These are phyloP conservation scores for Amphibalanus amphitrite DNA, from an alignment of 1,140 invertebrate genomes.

Conservation along the genomic window DNA sequence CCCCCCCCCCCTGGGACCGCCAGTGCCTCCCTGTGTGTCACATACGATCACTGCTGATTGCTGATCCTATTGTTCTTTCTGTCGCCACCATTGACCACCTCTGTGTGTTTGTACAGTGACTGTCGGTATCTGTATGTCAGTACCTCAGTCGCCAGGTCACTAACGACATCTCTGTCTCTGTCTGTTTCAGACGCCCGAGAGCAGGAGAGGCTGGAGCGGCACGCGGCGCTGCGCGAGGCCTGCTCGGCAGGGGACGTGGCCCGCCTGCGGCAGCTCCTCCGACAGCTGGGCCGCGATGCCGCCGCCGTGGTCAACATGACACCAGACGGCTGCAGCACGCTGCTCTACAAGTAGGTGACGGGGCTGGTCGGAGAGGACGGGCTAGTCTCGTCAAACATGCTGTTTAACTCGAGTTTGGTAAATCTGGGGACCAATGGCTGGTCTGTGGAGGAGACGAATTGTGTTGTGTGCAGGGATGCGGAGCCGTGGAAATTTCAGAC, in stretches of 20 bases:
- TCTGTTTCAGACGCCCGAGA: constrained; percentile 47
- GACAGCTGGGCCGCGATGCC: constrained; percentile 41
- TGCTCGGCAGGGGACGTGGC: constrained; percentile 46
- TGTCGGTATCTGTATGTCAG: no score
- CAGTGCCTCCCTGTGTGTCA: no score
- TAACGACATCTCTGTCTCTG: constrained; percentile 7
- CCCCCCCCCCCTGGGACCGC: no score
- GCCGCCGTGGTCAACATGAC: constrained; percentile 61
- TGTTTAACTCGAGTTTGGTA: background rate
- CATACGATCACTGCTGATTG: no score
- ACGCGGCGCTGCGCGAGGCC: constrained; percentile 49
- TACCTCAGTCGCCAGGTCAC: no score
- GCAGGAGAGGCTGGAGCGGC: constrained; percentile 43
- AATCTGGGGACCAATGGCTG: background rate
- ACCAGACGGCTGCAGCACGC: constrained; percentile 63
- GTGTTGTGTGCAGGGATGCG: background rate
- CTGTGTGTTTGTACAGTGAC: no score
- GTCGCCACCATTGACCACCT: no score
- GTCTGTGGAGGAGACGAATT: background rate
- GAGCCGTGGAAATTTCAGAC: no score
- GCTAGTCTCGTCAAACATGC: background rate
- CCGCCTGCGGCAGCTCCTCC: constrained; percentile 42
- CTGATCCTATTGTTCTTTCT: no score
- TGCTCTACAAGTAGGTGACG: constrained; percentile 56
- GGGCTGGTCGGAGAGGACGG: background rate